Evolutionary conservation across 2,113 vertebrate genomes (phyloP), one percentile per base, ranked within the genome.

Genomic region (Melanotaenia duboulayi): DNA sequence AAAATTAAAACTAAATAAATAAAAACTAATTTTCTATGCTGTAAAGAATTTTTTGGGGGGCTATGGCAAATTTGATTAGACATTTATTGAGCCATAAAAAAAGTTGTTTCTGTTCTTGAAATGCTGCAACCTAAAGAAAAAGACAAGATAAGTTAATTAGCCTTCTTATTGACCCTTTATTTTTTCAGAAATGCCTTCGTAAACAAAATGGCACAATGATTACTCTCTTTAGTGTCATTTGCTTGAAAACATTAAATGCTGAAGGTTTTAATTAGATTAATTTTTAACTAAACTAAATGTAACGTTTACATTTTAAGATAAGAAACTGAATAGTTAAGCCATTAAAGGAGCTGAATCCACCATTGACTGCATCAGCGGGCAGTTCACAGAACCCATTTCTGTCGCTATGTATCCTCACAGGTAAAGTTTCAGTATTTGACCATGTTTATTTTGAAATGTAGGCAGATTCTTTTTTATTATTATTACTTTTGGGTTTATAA

Each of bases 231-330:
- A 35, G 10, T 8, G n/a, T 32, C 37, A 37, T 46, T 71, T 63
- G 28, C 20, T 16, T 49, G 52, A 14, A 46, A 74, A 56, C 9
- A 20, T 64, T 62, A 40, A 60, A 13, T n/a, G 19, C 17, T 16
- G 8, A 46, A 63, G 7, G 19, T 24, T 46, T 50, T 37, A 78
- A 74, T 44, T n/a, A 23, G 24, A 11, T 13, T 37, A 46, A 56
- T 68, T 51, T 12, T 69, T 13, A 23, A 55, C 40, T 23, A 14
- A 68, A 56, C 11, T 9, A 2, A 10, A n/a, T 14, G 7, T n/a
- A n/a, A 65, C 56, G 24, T 44, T 67, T 16, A 51, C 35, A 50
- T 35, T 62, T 57, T n/a, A 14, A 55, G 71, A 71, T 42, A 78
- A 28, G n/a, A 50, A 57, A 48, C 19, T 39, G n/a, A 52, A 66